These are phyloP conservation scores for Muntiacus muntjak DNA, from an alignment of 2,113 vertebrate genomes.

Conservation along the genomic window DNA sequence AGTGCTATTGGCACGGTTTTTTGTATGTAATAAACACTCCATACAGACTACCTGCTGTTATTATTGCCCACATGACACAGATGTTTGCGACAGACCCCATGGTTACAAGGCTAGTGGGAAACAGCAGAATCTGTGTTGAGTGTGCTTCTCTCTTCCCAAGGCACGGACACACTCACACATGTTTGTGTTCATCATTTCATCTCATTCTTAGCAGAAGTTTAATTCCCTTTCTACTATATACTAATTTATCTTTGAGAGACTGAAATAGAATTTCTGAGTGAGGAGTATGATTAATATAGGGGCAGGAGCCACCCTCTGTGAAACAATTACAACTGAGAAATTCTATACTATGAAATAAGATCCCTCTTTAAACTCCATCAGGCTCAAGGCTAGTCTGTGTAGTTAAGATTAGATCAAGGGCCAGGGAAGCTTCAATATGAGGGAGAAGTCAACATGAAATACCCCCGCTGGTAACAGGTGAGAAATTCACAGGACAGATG, in stretches of 20 bases:
- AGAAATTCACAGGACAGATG: neutral
- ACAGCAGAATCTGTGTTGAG: neutral
- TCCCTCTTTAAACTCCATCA: slow-evolving; percentile 35
- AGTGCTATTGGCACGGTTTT: neutral
- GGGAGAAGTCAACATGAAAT: neutral
- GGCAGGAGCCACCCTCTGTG: slow-evolving; percentile 38
- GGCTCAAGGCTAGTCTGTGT: neutral
- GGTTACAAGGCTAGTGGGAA: neutral
- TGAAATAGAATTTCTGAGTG: slow-evolving; percentile 59
- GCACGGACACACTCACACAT: neutral
- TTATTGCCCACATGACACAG: neutral
- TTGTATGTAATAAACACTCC: neutral
- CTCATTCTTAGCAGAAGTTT: slow-evolving; percentile 49
- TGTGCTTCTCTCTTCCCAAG: neutral
- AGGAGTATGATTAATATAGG: slow-evolving; percentile 55
- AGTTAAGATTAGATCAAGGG: neutral
- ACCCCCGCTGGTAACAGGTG: neutral
- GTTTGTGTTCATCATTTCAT: slow-evolving; percentile 42
- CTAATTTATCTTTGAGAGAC: slow-evolving; percentile 50
- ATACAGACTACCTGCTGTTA: neutral
- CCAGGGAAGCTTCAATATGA: slow-evolving; percentile 14
- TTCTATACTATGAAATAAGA: slow-evolving; percentile 42
- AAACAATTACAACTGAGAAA: slow-evolving; percentile 61
- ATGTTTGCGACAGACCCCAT: neutral
- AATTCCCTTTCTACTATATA: slow-evolving; percentile 51